Conservation (phyloP, 2,113 vertebrate species). For the Phainopepla nitens region DNA sequence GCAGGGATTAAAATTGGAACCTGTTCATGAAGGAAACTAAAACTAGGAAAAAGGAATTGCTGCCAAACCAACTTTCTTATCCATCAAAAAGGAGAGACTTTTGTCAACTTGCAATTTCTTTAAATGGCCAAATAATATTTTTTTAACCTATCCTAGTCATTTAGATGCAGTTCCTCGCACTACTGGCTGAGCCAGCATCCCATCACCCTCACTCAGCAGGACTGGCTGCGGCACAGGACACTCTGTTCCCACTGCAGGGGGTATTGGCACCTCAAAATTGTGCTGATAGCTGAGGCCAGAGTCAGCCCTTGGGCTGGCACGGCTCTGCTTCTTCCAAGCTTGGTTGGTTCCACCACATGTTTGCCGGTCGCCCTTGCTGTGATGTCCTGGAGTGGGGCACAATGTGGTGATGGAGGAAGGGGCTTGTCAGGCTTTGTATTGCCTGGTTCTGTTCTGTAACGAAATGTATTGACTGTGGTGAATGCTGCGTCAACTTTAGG, state of each 20-base stretch:
- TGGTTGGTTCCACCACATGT: rapidly evolving
- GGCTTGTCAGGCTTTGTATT: background rate
- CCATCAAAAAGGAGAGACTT: background rate
- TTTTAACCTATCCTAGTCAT: background rate
- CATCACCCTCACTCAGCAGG: rapidly evolving
- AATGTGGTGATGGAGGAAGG: background rate
- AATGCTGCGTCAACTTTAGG: background rate
- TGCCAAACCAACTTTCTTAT: background rate
- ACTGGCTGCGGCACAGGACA: background rate
- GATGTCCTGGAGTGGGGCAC: rapidly evolving
- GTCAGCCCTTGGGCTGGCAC: background rate
- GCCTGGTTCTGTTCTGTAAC: background rate
- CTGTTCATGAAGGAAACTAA: background rate
- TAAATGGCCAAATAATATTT: background rate
- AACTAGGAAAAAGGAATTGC: background rate
- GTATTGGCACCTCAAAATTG: background rate
- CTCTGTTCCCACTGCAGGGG: background rate
- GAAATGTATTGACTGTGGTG: background rate
- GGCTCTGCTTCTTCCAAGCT: background rate
- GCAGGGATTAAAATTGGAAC: background rate
- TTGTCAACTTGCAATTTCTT: background rate
- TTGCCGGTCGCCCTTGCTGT: rapidly evolving
- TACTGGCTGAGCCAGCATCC: background rate
- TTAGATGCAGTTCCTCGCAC: background rate
- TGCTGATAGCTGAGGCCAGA: background rate